phyloP scores from a whole-genome alignment of 2,113 vertebrate species.

The Excalfactoria chinensis region DNA sequence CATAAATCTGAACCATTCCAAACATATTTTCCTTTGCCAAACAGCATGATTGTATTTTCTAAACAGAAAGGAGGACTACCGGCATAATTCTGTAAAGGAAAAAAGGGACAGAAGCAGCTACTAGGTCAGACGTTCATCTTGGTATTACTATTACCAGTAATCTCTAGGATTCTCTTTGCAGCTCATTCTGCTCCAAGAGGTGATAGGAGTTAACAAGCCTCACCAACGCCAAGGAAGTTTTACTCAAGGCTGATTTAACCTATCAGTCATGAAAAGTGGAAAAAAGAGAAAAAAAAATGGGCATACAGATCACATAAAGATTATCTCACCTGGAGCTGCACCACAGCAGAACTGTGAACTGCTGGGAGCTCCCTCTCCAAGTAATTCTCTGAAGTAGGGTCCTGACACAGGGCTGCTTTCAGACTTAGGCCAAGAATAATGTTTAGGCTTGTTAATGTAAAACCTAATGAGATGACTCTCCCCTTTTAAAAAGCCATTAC shows the following conservation, averaged over 20 bases:
- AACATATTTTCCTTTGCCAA: constrained; percentile 4
- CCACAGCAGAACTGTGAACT: background rate
- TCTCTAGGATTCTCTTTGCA: background rate
- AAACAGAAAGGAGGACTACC: background rate
- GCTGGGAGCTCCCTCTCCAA: background rate
- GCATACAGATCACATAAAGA: background rate
- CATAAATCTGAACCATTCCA: background rate
- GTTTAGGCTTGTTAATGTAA: constrained; percentile 16
- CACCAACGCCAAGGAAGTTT: background rate
- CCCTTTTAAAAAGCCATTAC: constrained; percentile 27
- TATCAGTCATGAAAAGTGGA: background rate
- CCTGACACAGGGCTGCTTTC: background rate
- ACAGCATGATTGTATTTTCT: background rate
- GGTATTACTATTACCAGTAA: background rate
- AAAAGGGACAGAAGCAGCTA: background rate
- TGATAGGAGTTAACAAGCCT: background rate
- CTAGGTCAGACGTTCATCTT: background rate
- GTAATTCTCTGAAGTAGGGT: background rate
- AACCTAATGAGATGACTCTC: background rate
- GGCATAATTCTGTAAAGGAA: background rate
- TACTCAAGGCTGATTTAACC: background rate
- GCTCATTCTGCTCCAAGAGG: background rate
- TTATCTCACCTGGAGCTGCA: background rate
- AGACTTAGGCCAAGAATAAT: constrained; percentile 21
- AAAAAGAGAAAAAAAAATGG: background rate